phyloP scores from a whole-genome alignment of 2,797 vertebrate genomes.

The Pitangus sulphuratus region DNA sequence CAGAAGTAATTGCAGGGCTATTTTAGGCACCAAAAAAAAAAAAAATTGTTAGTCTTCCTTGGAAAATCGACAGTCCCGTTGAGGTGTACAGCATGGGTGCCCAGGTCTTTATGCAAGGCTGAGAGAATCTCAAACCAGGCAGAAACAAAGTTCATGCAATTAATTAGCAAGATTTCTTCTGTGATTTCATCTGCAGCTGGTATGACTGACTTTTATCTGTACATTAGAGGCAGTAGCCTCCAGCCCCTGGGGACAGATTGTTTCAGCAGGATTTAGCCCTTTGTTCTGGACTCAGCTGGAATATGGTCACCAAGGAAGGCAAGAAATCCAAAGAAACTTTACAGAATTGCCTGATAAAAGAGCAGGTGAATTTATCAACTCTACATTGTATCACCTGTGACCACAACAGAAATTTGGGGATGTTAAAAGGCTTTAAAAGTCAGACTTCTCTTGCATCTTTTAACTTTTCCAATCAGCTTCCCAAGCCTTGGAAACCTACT shows the following conservation, averaged over 20 bases:
- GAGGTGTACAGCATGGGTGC: constrained; percentile 16
- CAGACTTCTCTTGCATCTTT: not conserved
- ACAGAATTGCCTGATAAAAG: not conserved
- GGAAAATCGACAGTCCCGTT: not conserved
- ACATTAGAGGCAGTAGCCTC: not conserved
- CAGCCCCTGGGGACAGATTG: not conserved
- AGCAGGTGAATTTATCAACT: not conserved
- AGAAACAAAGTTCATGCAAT: constrained; percentile 58
- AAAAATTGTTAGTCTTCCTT: constrained; percentile 6
- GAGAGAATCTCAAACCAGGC: constrained; percentile 53
- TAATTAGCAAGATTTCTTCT: constrained; percentile 58
- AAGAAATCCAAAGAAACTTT: not conserved
- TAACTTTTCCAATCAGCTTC: not conserved
- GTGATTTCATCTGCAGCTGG: constrained; percentile 52
- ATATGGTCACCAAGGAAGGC: not conserved
- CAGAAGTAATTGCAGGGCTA: constrained; percentile 42
- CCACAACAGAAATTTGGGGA: not conserved
- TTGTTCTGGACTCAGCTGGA: constrained; percentile 20
- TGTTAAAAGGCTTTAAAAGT: not conserved
- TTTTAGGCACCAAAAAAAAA: constrained; percentile 22
- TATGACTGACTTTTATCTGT: constrained; percentile 44
- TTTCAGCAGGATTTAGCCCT: constrained; percentile 34
- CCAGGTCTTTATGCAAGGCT: constrained; percentile 30
- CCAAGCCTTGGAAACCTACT: not conserved
- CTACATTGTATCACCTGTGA: not conserved